A percentile compares a stretch with the other conserved stretches of the same genome.
Evolutionary conservation across 2,113 vertebrate genomes (phyloP).

Genomic region (Dissostichus mawsoni): DNA sequence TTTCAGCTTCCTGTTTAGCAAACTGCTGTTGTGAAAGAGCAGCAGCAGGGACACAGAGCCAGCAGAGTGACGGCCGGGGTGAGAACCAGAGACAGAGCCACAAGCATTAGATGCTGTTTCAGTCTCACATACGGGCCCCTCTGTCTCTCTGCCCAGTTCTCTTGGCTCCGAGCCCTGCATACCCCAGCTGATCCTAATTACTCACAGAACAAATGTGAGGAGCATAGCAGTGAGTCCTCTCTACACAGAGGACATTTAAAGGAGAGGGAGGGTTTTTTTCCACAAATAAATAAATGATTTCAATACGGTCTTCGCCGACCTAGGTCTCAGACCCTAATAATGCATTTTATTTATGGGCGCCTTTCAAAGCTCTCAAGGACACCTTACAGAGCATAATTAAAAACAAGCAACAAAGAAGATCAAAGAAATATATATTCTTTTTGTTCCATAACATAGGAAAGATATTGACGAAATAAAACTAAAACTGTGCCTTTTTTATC

Average conservation of each 20-base stretch:
- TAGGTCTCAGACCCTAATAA: no score
- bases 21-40: slow-evolving; percentile 29
- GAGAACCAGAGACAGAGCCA: slow-evolving; percentile 31
- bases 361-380: no score
- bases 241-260: not conserved
- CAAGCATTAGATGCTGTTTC: slow-evolving; percentile 41
- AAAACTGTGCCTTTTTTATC: not conserved
- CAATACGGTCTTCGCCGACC: no score
- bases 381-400: no score
- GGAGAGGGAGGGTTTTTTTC: not conserved
- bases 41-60: slow-evolving; percentile 19
- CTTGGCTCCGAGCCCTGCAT: slow-evolving; percentile 38
- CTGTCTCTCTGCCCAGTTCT: slow-evolving; percentile 18
- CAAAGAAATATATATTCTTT: not conserved
- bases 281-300: no score
- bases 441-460: not conserved
- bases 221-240: not conserved
- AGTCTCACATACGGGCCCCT: slow-evolving; percentile 33
- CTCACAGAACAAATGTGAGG: slow-evolving; percentile 33
- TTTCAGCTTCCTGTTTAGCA: slow-evolving; percentile 61
- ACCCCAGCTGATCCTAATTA: slow-evolving; percentile 55
- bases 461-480: not conserved
- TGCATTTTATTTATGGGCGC: no score
- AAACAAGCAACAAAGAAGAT: no score
- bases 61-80: slow-evolving; percentile 20